Base-by-base conservation (phyloP, 2,888 invertebrate genomes). In the Phengaris alcon region DNA sequence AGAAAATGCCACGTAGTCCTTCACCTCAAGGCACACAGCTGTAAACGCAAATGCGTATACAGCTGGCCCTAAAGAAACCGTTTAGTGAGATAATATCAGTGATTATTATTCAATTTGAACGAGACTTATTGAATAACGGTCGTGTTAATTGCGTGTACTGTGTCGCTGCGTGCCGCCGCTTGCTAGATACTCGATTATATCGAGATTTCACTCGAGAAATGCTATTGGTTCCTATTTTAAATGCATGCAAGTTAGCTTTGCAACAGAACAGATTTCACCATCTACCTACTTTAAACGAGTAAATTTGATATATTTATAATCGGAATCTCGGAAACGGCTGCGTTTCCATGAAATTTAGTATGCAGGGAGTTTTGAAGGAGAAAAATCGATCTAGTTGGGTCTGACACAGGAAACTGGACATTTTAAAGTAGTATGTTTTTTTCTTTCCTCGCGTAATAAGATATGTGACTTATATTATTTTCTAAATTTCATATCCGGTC, bases 41-140 rank as follows among this genome's bases (percentile, higher is more conserved):
- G 48, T n/a, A 48, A 46, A 69, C n/a, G 46, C n/a, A 52, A 72
- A 10, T 64, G 22, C 64, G 64, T 79, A 77, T 79, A 77, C 74
- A 75, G 76, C 69, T 70, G 75, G 74, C 77, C 80, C 82, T 81
- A 83, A 82, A 82, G 79, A 77, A 70, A 74, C 74, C 77, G 79
- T 82, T 83, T 86, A 87, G 88, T 85, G 82, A 87, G 86, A 89
- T 89, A 88, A 89, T 88, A 85, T 86, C 85, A 83, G 81, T 83
- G 85, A 84, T 88, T 86, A 84, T 88, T 86, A 86, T 84, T 84
- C 88, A 85, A 84, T 87, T 85, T 84, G 82, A 83, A 84, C 81
- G 82, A 79, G 83, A 82, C 85, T 86, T 85, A 89, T 89, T 88
- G 86, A 84, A 86, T 87, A 84, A 86, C 83, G 79, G 80, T 82